Evolutionary conservation across 1,140 invertebrate species (phyloP), one percentile per base, ranked within the genome.

Genomic region (Aphelenchoides fujianensis): DNA sequence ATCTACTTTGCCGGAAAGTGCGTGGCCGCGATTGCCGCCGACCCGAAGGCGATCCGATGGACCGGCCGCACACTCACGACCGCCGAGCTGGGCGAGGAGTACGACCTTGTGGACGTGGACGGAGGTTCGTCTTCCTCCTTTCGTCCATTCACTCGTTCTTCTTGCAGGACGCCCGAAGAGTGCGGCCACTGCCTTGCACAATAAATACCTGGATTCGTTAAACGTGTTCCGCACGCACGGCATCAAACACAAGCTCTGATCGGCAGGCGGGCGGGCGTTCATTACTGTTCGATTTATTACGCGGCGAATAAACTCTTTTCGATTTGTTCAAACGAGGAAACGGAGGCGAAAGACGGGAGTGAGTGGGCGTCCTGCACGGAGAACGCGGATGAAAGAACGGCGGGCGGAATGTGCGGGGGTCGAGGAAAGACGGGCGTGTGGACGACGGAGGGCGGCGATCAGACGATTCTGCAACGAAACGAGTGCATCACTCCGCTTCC

Each of bases 1-100:
- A 72, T 72, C 35, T 36, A 72, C 19, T 72, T 74, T 55, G 41
- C 69, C 19, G 70, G 70, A 12, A 69, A 61, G 31, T 73, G 70
- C 35, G 31, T 72, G 27, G 31, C 23, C 36, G 52, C 36, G 7
- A 16, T 72, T 12, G 70, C 70, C n/a, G 0, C 70, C 2, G 69
- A 72, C 30, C 41, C 70, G 9, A 72, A 72, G 16, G 2, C 27
- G 7, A 16, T 52, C 30, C 16, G 72, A 72, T 55, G 34, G 19
- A 72, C 72, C 23, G 70, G 69, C 9, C 19, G 61, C 27, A 72
- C 59, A 12, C 19, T 72, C 7, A 52, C 52, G 7, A 72, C 70
- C 12, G 31, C 69, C 16, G 70, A 72, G 16, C 23, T 72, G 2
- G 70, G 35, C 0, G 27, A 70, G n/a, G 53, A 48, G 19, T 72